Base-by-base conservation (phyloP, 2,797 vertebrate species). In the Astyanax mexicanus region DNA sequence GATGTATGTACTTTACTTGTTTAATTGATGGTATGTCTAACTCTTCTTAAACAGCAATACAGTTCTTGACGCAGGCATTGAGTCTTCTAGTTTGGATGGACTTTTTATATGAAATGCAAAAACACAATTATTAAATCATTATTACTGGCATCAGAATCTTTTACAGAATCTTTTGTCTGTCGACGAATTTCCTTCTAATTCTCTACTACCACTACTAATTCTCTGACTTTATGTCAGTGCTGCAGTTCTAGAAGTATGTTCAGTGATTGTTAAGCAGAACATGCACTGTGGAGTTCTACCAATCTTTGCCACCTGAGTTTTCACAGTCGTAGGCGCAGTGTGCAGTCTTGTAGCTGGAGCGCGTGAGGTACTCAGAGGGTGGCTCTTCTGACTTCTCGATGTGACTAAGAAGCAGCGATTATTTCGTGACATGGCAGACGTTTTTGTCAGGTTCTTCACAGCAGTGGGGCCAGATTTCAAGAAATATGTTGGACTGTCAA, bases 351-450 rank as follows among this genome's bases (percentile, higher is more conserved):
- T 29, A 70, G 23, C 38, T 3, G 17, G 15, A 58, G 23, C 42
- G 19, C 35, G 42, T 27, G 51, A 54, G 35, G 8, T 19, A 9
- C 51, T 57, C 40, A 0, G 51, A 57, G 49, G 58, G 60, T 42
- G 68, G 68, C 40, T 12, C 23, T 57, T 77, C 58, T 65, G 51
- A 35, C 75, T 64, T 65, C 17, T n/a, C 42, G 19, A 55, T 47
- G 40, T 19, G 21, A 51, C 58, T 65, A 25, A 35, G 75, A 65
- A 71, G 68, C 25, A 5, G 58, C 29, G 57, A 71, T 77, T 68
- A 77, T 45, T 65, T 27, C 6, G 19, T 75, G 55, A 66, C 51
- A 58, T 68, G 55, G 27, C 77, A 69, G 70, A 74, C 66, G 69
- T 76, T 76, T 71, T 76, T 64, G 75, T 77, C 68, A 68, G 52